Base-by-base conservation (phyloP, 2,888 invertebrate genomes). In the Torymus texanus region DNA sequence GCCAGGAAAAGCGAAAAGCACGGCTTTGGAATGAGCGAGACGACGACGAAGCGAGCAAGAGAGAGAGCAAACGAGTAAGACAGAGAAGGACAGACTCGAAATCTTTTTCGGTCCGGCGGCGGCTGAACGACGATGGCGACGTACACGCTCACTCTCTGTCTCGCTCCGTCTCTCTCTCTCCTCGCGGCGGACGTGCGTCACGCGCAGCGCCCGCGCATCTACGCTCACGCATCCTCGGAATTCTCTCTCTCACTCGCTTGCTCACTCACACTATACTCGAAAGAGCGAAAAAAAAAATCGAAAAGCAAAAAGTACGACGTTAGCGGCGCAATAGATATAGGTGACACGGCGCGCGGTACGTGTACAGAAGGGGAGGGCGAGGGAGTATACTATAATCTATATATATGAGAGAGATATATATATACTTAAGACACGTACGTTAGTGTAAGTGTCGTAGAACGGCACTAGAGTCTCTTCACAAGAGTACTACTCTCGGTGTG, bases 211-310 rank as follows among this genome's bases (percentile, higher is more conserved):
- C n/a, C 55, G 55, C 16, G 59, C 59, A 13, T 55, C 63, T 21
- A 3, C 66, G 51, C 29, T 24, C 11, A 24, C 70, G 10, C 70
- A 29, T 8, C 16, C 58, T 73, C 55, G 24, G 29, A 62, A 29
- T 87, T 87, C 88, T 87, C 71, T 65, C 66, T 68, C 68, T 67
- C 75, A 55, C 72, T 55, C 61, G 4, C 13, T 61, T 24, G 71
- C 29, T 29, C 29, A 29, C 29, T 41, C 41, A 41, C 41, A 8
- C 41, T 41, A 41, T 8, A 8, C 41, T 41, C 29, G 2, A 29
- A 3, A 41, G 41, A 8, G 8, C 5, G 41, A 41, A 41, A 41
- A 41, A 29, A 29, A 29, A 29, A 8, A 41, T 41, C 41, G 41
- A 41, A 41, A 41, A 41, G 41, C 41, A 41, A 41, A 41, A 41